Conservation (phyloP, 2,888 invertebrate genomes). For the Ochropleura plecta region DNA sequence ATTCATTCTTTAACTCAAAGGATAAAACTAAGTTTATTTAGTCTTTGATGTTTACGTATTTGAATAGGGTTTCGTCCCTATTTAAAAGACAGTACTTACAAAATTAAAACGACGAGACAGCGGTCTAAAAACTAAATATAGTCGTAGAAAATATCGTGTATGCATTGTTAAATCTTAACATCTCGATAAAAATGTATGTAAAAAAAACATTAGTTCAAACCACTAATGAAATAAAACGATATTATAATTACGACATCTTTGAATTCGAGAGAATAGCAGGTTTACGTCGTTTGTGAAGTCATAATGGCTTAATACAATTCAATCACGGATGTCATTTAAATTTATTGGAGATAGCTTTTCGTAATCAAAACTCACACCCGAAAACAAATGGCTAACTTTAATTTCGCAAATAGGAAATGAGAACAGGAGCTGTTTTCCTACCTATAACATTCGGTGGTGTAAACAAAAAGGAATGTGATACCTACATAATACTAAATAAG, state of each 20-base stretch:
- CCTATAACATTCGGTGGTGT: neutral
- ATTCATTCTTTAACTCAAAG: neutral
- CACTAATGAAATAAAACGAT: conserved; percentile 17
- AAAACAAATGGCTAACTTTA: neutral
- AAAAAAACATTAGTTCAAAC: conserved; percentile 16
- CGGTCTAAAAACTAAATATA: neutral
- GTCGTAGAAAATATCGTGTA: neutral
- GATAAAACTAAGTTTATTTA: neutral
- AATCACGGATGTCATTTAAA: conserved; percentile 12
- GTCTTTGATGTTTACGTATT: neutral
- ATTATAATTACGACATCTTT: conserved; percentile 25
- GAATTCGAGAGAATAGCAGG: neutral
- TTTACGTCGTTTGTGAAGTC: neutral
- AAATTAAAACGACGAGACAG: neutral
- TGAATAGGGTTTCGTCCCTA: too few species aligned
- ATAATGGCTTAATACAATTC: conserved; percentile 1
- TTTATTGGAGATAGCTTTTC: conserved; percentile 4
- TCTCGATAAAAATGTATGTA: neutral
- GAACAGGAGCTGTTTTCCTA: neutral
- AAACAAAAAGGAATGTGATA: neutral
- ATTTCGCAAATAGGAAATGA: neutral
- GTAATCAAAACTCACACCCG: neutral
- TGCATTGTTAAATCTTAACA: conserved; percentile 12
- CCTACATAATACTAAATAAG: neutral
- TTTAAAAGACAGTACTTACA: neutral